Conservation (phyloP, 2,113 vertebrate species). For the Chloroceryle aenea region DNA sequence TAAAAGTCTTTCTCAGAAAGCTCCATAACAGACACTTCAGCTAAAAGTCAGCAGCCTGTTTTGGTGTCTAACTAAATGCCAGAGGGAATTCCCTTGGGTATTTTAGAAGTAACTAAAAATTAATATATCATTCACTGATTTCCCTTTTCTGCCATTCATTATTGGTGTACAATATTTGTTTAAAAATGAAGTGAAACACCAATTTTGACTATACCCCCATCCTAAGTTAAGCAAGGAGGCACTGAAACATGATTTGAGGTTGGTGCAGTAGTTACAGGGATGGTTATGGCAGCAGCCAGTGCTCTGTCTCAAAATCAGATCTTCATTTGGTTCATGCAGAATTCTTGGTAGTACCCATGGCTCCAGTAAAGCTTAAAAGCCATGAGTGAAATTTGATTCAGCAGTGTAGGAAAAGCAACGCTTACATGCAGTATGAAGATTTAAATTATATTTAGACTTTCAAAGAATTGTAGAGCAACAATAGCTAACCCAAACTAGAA, state of each 20-base stretch:
- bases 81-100: neutral
- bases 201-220: neutral
- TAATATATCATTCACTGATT: neutral
- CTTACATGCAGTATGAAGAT: neutral
- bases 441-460: neutral
- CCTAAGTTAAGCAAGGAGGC: neutral
- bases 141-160: neutral
- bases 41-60: neutral
- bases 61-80: neutral
- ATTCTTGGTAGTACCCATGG: neutral
- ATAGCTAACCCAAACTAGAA: neutral
- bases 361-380: neutral
- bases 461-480: neutral
- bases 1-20: neutral
- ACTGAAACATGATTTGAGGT: neutral
- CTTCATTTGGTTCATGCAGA: neutral
- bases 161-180: neutral
- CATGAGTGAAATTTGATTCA: neutral
- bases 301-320: neutral
- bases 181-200: neutral
- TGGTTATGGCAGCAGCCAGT: neutral
- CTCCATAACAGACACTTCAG: accelerated
- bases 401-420: neutral
- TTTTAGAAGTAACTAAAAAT: neutral
- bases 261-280: neutral